Evolutionary conservation across 2,797 vertebrate genomes (phyloP).

Genomic region (Coreius guichenoti): DNA sequence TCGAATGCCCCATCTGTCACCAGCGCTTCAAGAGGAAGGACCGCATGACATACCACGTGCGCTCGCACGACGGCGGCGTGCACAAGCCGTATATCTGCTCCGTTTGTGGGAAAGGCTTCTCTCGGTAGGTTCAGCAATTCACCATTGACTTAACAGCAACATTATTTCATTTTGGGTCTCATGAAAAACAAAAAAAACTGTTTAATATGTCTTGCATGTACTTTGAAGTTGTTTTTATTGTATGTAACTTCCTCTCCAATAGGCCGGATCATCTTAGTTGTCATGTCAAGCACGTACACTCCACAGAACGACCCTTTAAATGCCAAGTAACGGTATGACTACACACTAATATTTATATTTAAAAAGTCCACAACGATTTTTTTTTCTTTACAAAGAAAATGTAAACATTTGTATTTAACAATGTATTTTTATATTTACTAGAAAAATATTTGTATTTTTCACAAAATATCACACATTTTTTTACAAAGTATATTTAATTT

Average conservation of each 20-base stretch:
- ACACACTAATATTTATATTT: neutral
- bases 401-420: neutral
- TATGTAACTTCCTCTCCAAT: slow-evolving; percentile 54
- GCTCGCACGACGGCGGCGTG: slow-evolving; percentile 95
- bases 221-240: slow-evolving; percentile 4
- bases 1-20: slow-evolving; percentile 97
- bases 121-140: slow-evolving; percentile 80
- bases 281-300: slow-evolving; percentile 98
- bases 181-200: neutral
- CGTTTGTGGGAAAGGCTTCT: slow-evolving; percentile 98
- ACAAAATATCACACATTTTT: no score
- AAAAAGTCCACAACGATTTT: no score
- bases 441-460: neutral
- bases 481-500: no score
- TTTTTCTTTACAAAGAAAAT: neutral
- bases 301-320: slow-evolving; percentile 98
- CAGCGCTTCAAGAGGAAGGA: slow-evolving; percentile 99
- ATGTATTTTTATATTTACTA: neutral
- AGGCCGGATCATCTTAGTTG: slow-evolving; percentile 99
- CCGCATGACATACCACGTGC: slow-evolving; percentile 97
- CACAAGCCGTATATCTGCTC: slow-evolving; percentile 98
- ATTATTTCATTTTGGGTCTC: neutral
- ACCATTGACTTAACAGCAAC: neutral
- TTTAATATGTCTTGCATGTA: neutral
- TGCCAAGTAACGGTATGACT: slow-evolving; percentile 95